Evolutionary conservation across 2,797 vertebrate species (phyloP).

Genomic region (Danio tinwini): DNA sequence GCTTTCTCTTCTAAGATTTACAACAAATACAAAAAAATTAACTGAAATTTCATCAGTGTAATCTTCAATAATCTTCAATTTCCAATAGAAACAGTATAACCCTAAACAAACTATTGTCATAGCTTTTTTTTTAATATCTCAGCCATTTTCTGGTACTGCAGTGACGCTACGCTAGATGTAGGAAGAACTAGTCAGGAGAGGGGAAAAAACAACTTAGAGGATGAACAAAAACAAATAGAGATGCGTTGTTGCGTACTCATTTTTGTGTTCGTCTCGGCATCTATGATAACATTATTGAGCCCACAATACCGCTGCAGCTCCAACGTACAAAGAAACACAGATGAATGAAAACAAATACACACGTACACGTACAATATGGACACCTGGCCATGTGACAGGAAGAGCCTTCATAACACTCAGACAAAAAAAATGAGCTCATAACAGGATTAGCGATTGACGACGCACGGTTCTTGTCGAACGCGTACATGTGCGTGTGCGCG

Average conservation of each 20-base stretch:
- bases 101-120: conserved; percentile 21
- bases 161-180: conserved; percentile 62
- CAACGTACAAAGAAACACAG: conserved; percentile 1
- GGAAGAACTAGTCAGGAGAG: conserved; percentile 25
- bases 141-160: conserved; percentile 75
- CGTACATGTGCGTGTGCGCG: background rate
- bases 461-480: conserved; percentile 6
- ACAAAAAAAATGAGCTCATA: conserved; percentile 47
- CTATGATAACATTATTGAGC: conserved; percentile 25
- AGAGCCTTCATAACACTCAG: conserved; percentile 41
- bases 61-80: too few species aligned
- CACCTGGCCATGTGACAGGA: conserved; percentile 48
- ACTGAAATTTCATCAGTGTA: too few species aligned
- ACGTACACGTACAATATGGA: conserved; percentile 24
- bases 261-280: background rate
- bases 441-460: conserved; percentile 8
- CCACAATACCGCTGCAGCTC: conserved; percentile 11
- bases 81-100: background rate
- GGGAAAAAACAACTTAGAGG: background rate
- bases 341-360: background rate
- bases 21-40: too few species aligned
- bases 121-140: conserved; percentile 53
- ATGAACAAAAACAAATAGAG: conserved; percentile 34
- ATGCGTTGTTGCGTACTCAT: background rate
- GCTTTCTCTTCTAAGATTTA: too few species aligned